Evolutionary conservation across 2,888 invertebrate genomes (phyloP).

Genomic region (Frankliniella fusca): DNA sequence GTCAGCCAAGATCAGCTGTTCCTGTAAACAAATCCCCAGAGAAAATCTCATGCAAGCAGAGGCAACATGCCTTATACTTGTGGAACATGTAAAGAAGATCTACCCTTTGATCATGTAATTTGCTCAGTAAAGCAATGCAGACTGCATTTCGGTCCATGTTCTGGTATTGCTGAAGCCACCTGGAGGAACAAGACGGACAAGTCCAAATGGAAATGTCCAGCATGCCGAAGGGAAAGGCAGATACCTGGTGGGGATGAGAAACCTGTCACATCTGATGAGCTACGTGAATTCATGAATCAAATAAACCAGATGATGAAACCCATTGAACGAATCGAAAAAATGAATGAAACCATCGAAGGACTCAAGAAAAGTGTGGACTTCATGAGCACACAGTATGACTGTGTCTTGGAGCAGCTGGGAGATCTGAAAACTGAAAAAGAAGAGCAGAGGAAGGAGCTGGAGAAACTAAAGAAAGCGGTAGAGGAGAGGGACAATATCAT

Average conservation of each 20-base stretch:
- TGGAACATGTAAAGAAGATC: no score
- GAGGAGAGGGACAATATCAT: neutral
- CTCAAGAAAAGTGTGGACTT: neutral
- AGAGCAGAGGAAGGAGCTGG: neutral
- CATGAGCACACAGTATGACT: neutral
- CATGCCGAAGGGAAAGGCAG: neutral
- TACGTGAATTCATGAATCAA: neutral
- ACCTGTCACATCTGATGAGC: neutral
- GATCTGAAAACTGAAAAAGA: neutral
- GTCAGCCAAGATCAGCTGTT: no score
- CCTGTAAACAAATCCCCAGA: no score
- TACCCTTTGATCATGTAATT: no score
- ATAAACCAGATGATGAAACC: neutral
- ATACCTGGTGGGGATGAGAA: neutral
- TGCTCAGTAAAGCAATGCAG: neutral
- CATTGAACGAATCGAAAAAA: neutral
- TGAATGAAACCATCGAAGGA: neutral
- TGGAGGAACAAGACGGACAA: neutral
- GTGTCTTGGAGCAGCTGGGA: neutral
- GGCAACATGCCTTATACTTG: no score
- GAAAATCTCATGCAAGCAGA: no score
- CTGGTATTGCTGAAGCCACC: neutral
- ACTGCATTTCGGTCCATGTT: neutral
- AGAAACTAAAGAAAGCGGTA: neutral
- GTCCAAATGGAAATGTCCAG: neutral